Base-by-base conservation (phyloP, 2,888 invertebrate species). In the Idaea straminata region DNA sequence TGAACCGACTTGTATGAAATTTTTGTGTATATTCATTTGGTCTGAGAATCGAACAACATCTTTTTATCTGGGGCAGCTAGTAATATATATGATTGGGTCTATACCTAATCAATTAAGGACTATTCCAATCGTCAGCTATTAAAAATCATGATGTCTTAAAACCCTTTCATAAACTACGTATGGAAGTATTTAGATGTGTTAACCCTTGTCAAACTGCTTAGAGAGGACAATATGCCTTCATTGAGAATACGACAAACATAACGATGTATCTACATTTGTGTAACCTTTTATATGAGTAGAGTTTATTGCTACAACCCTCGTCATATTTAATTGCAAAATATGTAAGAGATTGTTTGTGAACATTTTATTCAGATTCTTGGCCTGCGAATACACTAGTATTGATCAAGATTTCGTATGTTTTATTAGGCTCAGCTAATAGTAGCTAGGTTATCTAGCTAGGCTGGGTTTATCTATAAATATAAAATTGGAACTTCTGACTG, bases 271-370 rank as follows among this genome's bases (percentile, higher is more conserved):
- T 59, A 59, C 16, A 25, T 25, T 59, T 59, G 16, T 16, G 7
- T 15, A 59, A 16, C 58, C 59, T 65, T 62, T 69, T 61, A 65
- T 69, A 65, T 64, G 60, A 64, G 15, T 16, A 25, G 10, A 67
- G 64, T 67, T 69, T 69, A 69, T 64, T 61, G 62, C 57, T 57
- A 63, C 61, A 59, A 61, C 64, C 60, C 64, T 64, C 64, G 69
- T 67, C 66, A 67, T 67, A 62, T 65, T 69, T 69, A 69, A 69
- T 69, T 69, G 69, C 61, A 64, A 59, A 59, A 47, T 47, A 47
- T 25, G 25, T 47, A 47, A 13, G 36, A 13, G 6, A 47, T 47
- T 47, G 47, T 5, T 36, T 36, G 47, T 47, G 47, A 10, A 47
- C 47, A 7, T 47, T 47, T 47, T 47, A 47, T 47, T 47, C 47